Base-by-base conservation (phyloP, 2,888 invertebrate genomes). In the Ornithoptera alexandrae region DNA sequence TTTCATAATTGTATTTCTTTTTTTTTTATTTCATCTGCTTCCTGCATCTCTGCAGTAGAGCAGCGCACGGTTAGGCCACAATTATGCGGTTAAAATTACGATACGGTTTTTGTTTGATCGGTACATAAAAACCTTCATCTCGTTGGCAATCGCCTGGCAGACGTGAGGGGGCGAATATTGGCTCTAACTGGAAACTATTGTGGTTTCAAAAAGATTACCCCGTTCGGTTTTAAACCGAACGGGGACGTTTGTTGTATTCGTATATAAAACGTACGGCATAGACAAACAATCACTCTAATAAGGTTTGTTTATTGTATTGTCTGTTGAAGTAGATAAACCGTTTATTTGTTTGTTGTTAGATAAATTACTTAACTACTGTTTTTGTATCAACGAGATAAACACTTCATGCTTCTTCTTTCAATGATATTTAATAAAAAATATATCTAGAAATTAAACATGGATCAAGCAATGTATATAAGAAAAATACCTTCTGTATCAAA, bases 81-180 rank as follows among this genome's bases (percentile, higher is more conserved):
- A 84, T 84, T 82, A 80, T 89, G 90, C 81, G 90, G 90, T 90
- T 80, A 73, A 71, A 72, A 77, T 81, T 81, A 83, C 81, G 85
- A 85, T 87, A 82, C 78, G 81, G 86, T 88, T 90, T 89, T 89
- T 88, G 80, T 84, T 70, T 76, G 76, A 78, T 81, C 80, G 78
- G 79, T 6, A 78, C 78, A 82, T 82, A 87, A 86, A 86, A 86
- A 85, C 80, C 71, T 78, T 79, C 80, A 85, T 86, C 85, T 86
- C 67, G 81, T 82, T 81, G 78, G 80, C 80, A 84, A 85, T 86
- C 86, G 78, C 84, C 73, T 71, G 53, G 69, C 71, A 81, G 82
- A 89, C 90, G 89, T 91, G 89, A 84, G 76, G 71, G 71, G 72
- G 65, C 78, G 75, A 66, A 78, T 80, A 79, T 80, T 79, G 77